Conservation (phyloP, 2,888 invertebrate genomes). For the Panopea generosa region DNA sequence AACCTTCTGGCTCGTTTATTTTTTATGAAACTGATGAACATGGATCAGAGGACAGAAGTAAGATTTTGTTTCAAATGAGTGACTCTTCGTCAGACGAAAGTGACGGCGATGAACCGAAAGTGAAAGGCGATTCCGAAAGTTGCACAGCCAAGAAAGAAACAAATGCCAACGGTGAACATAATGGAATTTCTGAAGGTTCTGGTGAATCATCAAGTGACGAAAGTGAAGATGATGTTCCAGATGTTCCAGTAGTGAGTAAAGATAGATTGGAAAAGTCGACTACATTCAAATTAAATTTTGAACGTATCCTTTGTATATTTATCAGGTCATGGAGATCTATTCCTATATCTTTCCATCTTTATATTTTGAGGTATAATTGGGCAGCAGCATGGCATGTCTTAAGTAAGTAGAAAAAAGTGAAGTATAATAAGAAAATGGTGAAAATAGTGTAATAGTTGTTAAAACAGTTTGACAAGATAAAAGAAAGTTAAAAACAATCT, state of each 20-base stretch:
- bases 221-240: slow-evolving; percentile 22
- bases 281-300: slow-evolving; percentile 70
- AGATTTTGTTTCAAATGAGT: slow-evolving; percentile 68
- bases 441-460: no score
- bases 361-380: no score
- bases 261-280: slow-evolving; percentile 50
- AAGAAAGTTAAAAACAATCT: no score
- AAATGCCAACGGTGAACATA: background rate
- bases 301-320: slow-evolving; percentile 81
- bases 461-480: no score
- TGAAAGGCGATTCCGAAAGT: slow-evolving; percentile 39
- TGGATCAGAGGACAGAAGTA: slow-evolving; percentile 66
- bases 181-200: slow-evolving; percentile 11
- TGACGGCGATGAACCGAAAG: slow-evolving; percentile 63
- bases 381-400: no score
- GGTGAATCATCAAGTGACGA: slow-evolving; percentile 27
- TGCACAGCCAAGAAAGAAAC: slow-evolving; percentile 22
- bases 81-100: slow-evolving; percentile 61
- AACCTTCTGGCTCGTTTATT: slow-evolving; percentile 73
- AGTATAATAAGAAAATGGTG: no score
- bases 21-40: slow-evolving; percentile 67
- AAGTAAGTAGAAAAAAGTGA: no score
- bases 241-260: slow-evolving; percentile 24
- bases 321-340: no score
- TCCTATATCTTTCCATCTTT: no score